Conservation (phyloP, 2,113 vertebrate species). For the Heterotis niloticus region DNA sequence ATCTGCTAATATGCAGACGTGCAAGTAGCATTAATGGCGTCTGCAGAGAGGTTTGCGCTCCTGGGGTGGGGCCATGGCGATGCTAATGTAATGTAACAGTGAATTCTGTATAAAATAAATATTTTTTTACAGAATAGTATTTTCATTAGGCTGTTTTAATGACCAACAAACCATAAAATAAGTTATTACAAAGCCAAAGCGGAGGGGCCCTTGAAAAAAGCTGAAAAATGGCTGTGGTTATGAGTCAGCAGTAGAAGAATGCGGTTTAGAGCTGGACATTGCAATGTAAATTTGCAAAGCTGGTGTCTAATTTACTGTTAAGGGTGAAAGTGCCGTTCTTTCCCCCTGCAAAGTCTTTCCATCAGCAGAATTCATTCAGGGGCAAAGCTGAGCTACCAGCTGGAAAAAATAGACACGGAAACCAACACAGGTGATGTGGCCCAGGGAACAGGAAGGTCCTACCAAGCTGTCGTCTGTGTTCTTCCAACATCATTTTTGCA, state of each 20-base stretch:
- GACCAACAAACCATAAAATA: not conserved
- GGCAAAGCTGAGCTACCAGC: too few relatives aligned
- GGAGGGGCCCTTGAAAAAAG: not conserved
- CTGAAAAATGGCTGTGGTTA: not conserved
- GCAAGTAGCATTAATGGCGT: slow-evolving; percentile 59
- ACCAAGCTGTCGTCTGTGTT: too few relatives aligned
- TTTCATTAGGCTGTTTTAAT: not conserved
- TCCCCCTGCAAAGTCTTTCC: too few relatives aligned
- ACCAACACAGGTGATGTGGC: too few relatives aligned
- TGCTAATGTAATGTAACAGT: not conserved
- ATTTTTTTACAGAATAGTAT: not conserved
- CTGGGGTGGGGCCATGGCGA: too few relatives aligned
- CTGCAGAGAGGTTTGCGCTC: slow-evolving; percentile 52
- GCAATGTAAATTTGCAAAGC: too few relatives aligned
- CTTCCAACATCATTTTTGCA: too few relatives aligned
- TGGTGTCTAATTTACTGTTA: not conserved
- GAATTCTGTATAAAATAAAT: not conserved
- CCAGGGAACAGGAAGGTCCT: too few relatives aligned
- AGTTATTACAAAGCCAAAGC: not conserved
- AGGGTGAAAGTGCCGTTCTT: too few relatives aligned
- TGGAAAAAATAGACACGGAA: too few relatives aligned
- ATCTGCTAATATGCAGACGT: slow-evolving; percentile 37
- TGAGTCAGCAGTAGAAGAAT: not conserved
- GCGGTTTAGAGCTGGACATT: too few relatives aligned
- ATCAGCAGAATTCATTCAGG: too few relatives aligned